Conservation (phyloP, 2,797 vertebrate genomes). For the Acropternis orthonyx region DNA sequence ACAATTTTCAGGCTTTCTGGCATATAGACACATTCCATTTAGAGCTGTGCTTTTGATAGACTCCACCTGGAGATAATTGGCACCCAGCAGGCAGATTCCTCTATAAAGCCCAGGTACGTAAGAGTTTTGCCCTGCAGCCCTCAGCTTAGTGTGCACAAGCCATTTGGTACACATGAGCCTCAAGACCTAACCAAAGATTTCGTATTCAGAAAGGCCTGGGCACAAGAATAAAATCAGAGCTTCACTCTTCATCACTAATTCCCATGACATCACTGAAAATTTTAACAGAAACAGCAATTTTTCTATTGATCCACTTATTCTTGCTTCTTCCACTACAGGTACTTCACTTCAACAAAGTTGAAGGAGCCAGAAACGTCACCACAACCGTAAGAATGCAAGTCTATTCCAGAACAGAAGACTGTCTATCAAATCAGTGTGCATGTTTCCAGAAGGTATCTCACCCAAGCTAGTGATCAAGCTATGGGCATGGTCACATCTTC, state of each 20-base stretch:
- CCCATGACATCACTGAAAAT: neutral
- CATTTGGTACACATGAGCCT: neutral
- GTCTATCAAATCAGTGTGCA: constrained; percentile 25
- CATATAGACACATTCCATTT: neutral
- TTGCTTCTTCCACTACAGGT: constrained; percentile 55
- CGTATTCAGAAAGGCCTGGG: neutral
- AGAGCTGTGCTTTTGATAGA: neutral
- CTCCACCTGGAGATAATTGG: neutral
- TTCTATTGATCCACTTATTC: neutral
- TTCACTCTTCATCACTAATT: neutral
- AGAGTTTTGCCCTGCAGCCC: neutral
- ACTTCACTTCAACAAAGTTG: constrained; percentile 65
- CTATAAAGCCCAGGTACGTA: neutral
- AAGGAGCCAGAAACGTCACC: neutral
- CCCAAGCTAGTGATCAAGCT: neutral
- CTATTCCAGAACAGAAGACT: constrained; percentile 50
- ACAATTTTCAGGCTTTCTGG: neutral
- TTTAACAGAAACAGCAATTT: neutral
- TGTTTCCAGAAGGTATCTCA: constrained; percentile 71
- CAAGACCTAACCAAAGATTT: neutral
- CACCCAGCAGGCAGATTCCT: neutral
- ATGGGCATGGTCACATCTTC: neutral
- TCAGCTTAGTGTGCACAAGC: neutral
- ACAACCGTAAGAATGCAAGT: constrained; percentile 5
- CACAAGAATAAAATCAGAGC: neutral